Base-by-base conservation (phyloP, 2,888 invertebrate genomes). In the Hoplodrina ambigua region DNA sequence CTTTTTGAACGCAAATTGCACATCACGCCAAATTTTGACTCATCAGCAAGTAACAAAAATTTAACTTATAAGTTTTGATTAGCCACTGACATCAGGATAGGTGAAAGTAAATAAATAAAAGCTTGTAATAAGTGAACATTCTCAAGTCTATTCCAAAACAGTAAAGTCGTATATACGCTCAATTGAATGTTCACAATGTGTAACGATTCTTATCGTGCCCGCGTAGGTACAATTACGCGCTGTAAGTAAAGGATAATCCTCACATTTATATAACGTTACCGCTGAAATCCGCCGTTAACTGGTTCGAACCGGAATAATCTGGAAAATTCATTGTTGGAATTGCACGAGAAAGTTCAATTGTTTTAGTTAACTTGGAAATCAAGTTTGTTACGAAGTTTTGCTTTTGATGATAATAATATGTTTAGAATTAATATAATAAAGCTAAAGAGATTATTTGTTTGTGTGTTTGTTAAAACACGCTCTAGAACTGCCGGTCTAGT, bases 161-260 rank as follows among this genome's bases (percentile, higher is more conserved):
- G 61, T 62, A 33, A 81, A 68, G 59, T 57, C 50, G 50, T 64
- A 33, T 61, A 53, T 67, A 61, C 52, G 79, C 59, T 44, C 66
- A 66, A 81, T 78, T 78, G 62, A 71, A 59, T 72, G 82, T 78
- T 78, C 55, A 67, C 72, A 64, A 57, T 82, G 65, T 72, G 57
- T 71, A 78, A 66, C 57, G 65, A 69, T 68, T 57, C 63, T 63
- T 80, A 75, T 72, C 60, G 52, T 49, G 30, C n/a, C 30, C 52
- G n/a, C 60, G 60, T 59, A 44, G 46, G 56, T 67, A 76, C 79
- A 82, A 67, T 81, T 79, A 79, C 69, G 59, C 54, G 60, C 19
- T 54, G 69, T 81, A 79, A 69, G 77, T 67, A 69, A 79, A 67
- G 74, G 80, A 76, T 82, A 80, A 81, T 79, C 73, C 73, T 66